These are phyloP conservation scores for Adelges cooleyi DNA, from an alignment of 1,140 invertebrate species.

Conservation along the genomic window DNA sequence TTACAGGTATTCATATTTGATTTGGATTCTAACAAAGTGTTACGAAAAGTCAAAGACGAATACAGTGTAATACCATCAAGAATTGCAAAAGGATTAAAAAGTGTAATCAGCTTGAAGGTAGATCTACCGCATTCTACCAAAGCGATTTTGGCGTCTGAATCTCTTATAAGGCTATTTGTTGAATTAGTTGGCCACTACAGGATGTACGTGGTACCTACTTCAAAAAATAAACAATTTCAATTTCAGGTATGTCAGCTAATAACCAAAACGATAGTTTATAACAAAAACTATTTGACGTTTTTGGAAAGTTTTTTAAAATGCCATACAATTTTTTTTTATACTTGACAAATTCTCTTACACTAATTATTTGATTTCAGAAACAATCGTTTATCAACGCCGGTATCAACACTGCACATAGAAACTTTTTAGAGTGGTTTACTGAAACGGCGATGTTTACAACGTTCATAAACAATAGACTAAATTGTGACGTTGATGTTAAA, in stretches of 20 bases:
- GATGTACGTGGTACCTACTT: conserved; percentile 41
- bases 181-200: conserved; percentile 50
- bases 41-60: conserved; percentile 50
- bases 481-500: conserved; percentile 25
- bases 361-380: conserved; percentile 41
- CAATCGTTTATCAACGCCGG: conserved; percentile 48
- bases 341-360: not conserved
- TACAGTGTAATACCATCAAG: conserved; percentile 49
- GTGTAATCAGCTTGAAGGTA: conserved; percentile 40
- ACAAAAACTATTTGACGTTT: no score
- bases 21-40: conserved; percentile 46
- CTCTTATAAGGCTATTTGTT: conserved; percentile 54
- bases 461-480: conserved; percentile 36
- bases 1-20: conserved; percentile 49
- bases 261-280: conserved; percentile 53
- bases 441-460: conserved; percentile 66
- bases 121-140: conserved; percentile 46
- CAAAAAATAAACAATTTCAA: conserved; percentile 42
- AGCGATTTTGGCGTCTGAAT: conserved; percentile 54
- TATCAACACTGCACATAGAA: conserved; percentile 49
- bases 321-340: not conserved
- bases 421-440: conserved; percentile 70
- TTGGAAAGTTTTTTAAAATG: not conserved
- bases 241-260: conserved; percentile 38
- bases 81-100: conserved; percentile 47